Evolutionary conservation across 1,140 invertebrate genomes (phyloP).

Genomic region (Phthorimaea operculella): DNA sequence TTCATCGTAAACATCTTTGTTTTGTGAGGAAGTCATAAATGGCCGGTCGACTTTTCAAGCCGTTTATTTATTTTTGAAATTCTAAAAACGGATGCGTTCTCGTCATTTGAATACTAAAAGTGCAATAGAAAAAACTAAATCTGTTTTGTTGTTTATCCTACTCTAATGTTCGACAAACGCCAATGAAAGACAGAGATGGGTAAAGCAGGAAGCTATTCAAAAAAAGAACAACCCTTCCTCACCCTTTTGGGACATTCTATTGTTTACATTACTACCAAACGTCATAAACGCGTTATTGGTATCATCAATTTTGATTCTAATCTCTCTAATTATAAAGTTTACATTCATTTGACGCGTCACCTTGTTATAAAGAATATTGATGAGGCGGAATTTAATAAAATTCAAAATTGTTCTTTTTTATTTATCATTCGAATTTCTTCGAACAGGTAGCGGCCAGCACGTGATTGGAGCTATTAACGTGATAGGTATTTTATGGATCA

Average conservation of each 20-base stretch:
- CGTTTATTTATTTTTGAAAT: conserved; percentile 54
- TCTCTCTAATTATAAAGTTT: conserved; percentile 24
- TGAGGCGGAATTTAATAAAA: conserved; percentile 35
- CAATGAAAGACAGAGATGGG: conserved; percentile 30
- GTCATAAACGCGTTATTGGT: conserved; percentile 22
- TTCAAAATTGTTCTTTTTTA: conserved; percentile 40
- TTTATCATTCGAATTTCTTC: conserved; percentile 32
- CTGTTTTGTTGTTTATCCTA: conserved; percentile 23
- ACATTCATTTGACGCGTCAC: conserved; percentile 19
- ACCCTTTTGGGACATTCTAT: conserved; percentile 56
- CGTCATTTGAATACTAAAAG: conserved; percentile 62
- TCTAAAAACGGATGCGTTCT: conserved; percentile 60
- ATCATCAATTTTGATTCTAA: conserved; percentile 28
- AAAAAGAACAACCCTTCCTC: conserved; percentile 64
- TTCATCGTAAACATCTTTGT: conserved; percentile 27
- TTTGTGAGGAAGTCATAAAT: conserved; percentile 55
- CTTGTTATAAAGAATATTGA: conserved; percentile 18
- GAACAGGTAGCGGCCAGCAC: conserved; percentile 43
- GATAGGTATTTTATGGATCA: conserved; percentile 9
- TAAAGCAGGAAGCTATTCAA: conserved; percentile 55
- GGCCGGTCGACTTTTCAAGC: conserved; percentile 28
- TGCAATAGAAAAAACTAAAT: conserved; percentile 44
- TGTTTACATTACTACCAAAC: conserved; percentile 42
- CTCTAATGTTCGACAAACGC: conserved; percentile 14
- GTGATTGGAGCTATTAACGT: neutral